These are phyloP conservation scores for Drosophila bocki DNA, from an alignment of 1,140 invertebrate genomes.

Conservation along the genomic window DNA sequence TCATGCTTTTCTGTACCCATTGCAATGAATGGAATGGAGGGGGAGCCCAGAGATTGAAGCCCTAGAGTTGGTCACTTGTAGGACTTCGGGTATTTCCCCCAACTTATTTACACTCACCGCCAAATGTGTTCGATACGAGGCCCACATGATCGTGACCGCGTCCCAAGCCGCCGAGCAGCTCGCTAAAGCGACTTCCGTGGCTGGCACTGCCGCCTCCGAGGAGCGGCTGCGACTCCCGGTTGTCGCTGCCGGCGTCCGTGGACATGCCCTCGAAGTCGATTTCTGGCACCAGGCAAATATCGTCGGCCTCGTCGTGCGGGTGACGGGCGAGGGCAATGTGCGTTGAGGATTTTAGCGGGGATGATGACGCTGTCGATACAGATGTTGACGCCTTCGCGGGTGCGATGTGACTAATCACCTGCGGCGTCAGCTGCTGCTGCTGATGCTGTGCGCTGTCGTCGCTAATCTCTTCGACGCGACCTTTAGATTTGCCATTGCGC, in stretches of 20 bases:
- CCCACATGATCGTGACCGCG: slow-evolving; percentile 88
- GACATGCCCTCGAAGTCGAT: slow-evolving; percentile 87
- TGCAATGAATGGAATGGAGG: background rate
- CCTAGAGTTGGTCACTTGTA: slow-evolving; percentile 55
- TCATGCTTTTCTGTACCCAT: background rate
- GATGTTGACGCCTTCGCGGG: slow-evolving; percentile 45
- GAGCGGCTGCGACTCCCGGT: slow-evolving; percentile 95
- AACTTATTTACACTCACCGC: slow-evolving; percentile 87
- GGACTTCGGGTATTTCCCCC: slow-evolving; percentile 45
- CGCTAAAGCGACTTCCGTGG: slow-evolving; percentile 70
- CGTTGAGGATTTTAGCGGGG: slow-evolving; percentile 62
- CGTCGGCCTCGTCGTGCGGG: slow-evolving; percentile 74
- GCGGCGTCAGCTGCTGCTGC: slow-evolving; percentile 30
- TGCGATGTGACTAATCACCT: slow-evolving; percentile 62
- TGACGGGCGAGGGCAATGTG: slow-evolving; percentile 51
- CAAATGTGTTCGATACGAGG: slow-evolving; percentile 92
- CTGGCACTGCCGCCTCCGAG: slow-evolving; percentile 89
- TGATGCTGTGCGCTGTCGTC: slow-evolving; percentile 36
- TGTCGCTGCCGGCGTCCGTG: slow-evolving; percentile 89
- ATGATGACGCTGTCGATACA: slow-evolving; percentile 39
- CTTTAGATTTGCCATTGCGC: slow-evolving; percentile 49
- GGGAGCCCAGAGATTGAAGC: slow-evolving; percentile 39
- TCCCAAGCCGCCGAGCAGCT: slow-evolving; percentile 61
- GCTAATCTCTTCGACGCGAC: slow-evolving; percentile 52
- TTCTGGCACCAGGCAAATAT: slow-evolving; percentile 82